phyloP scores from a whole-genome alignment of 2,888 invertebrate genomes.

The Stratiomys singularior region DNA sequence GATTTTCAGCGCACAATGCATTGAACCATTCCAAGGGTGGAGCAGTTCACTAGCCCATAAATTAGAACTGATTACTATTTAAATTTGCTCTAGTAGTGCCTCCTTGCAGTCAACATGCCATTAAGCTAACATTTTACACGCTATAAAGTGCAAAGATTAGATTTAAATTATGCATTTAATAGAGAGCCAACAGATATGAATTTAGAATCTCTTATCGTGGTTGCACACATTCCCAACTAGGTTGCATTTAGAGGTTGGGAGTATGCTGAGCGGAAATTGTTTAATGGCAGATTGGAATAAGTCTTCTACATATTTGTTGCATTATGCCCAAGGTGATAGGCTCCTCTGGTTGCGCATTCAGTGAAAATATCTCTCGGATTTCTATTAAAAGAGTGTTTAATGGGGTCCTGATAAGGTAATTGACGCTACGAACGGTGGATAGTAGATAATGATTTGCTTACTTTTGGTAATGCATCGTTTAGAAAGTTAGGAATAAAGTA shows the following conservation, averaged over 20 bases:
- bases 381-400: no score
- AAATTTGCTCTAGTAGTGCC: neutral
- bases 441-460: no score
- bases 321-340: no score
- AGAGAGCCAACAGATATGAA: constrained; percentile 10
- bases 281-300: neutral
- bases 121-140: constrained; percentile 19
- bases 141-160: constrained; percentile 34
- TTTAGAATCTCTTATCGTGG: neutral
- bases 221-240: neutral
- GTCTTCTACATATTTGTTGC: neutral
- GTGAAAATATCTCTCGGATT: no score
- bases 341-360: no score
- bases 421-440: no score
- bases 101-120: neutral
- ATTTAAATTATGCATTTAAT: constrained; percentile 27
- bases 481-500: no score
- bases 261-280: constrained; percentile 3
- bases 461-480: no score
- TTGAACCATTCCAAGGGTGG: constrained; percentile 14
- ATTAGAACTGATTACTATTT: constrained; percentile 21
- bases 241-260: neutral
- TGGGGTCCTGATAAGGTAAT: no score
- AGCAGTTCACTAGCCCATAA: neutral
- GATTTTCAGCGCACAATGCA: neutral